Conservation (phyloP, 2,797 vertebrate species). For the Ceyx erithaca region DNA sequence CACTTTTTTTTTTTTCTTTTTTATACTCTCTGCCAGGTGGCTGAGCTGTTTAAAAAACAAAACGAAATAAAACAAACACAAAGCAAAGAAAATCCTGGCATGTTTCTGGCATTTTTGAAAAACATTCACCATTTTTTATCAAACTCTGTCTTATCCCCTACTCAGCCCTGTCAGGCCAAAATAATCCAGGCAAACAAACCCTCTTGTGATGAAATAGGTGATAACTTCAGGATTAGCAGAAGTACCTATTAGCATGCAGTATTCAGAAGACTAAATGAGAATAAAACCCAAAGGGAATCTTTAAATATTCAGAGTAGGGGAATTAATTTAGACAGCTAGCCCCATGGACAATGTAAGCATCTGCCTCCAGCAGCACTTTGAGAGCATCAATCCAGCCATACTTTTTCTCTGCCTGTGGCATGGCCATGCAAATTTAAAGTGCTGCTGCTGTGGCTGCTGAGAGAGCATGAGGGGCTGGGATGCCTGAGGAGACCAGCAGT, state of each 20-base stretch:
- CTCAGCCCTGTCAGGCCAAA: neutral
- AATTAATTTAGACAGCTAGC: neutral
- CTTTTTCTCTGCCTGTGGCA: neutral
- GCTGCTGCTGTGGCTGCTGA: neutral
- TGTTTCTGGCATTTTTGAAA: neutral
- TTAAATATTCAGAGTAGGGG: neutral
- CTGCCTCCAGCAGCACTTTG: neutral
- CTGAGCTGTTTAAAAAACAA: neutral
- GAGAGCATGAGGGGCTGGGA: rapidly evolving
- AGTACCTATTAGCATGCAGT: neutral
- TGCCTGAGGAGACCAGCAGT: neutral
- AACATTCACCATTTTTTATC: neutral
- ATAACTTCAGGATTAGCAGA: neutral
- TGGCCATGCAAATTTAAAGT: neutral
- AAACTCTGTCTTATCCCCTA: neutral
- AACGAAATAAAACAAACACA: no score
- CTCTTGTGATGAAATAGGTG: neutral
- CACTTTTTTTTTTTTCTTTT: neutral
- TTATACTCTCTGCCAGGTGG: neutral
- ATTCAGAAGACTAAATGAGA: neutral
- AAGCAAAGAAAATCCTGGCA: neutral
- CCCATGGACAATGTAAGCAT: neutral
- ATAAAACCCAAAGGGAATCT: neutral
- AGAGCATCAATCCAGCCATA: neutral
- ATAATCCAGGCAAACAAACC: neutral